Percentiles rank a stretch among this genome's conserved stretches.
These are phyloP conservation scores for Nycteola revayana DNA, from an alignment of 2,888 invertebrate species.

Conservation along the genomic window DNA sequence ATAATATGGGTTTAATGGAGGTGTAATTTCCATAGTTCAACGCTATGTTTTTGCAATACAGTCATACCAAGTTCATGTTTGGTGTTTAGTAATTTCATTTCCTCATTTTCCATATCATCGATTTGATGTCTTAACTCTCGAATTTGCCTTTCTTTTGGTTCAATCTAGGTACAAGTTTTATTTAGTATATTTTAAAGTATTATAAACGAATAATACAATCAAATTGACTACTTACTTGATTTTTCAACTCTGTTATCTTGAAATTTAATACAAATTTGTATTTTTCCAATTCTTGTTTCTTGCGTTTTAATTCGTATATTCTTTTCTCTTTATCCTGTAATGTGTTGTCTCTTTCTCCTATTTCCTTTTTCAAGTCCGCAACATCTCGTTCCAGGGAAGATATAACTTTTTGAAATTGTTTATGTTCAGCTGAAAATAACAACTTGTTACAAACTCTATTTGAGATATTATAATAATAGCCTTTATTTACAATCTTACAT, in stretches of 20 bases:
- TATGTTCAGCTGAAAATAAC: conserved; percentile 81
- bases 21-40: conserved; percentile 1
- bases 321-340: conserved; percentile 93
- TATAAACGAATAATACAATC: conserved; percentile 1
- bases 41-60: background rate
- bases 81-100: conserved; percentile 83
- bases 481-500: too few species aligned
- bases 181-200: conserved; percentile 1
- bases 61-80: conserved; percentile 74
- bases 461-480: too few species aligned
- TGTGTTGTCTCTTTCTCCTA: conserved; percentile 90
- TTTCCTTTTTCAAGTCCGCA: conserved; percentile 91
- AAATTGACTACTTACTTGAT: conserved; percentile 80
- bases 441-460: background rate
- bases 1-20: background rate
- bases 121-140: conserved; percentile 91
- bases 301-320: conserved; percentile 91
- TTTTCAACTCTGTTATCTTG: conserved; percentile 93
- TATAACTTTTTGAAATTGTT: conserved; percentile 87
- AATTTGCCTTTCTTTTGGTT: conserved; percentile 91
- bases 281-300: conserved; percentile 94
- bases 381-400: conserved; percentile 89
- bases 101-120: conserved; percentile 91
- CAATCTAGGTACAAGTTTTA: conserved; percentile 81
- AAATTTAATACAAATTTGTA: conserved; percentile 95